Evolutionary conservation across 2,888 invertebrate species (phyloP).

Genomic region (Philaethria dido): DNA sequence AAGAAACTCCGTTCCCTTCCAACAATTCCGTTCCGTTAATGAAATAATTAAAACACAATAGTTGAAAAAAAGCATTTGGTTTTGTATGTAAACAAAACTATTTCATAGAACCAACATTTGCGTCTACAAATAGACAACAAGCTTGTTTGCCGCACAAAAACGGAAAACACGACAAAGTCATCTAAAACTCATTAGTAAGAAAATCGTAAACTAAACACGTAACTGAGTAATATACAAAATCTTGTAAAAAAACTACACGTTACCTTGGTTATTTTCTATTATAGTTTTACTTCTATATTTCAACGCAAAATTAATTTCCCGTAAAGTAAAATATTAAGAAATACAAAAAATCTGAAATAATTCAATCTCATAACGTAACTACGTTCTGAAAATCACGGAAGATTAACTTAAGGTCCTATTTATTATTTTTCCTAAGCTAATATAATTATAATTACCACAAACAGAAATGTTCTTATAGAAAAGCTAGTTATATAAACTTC

Average conservation of each 20-base stretch:
- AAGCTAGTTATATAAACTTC: too few relatives aligned
- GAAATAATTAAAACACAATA: too few relatives aligned
- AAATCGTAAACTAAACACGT: slow-evolving; percentile 35
- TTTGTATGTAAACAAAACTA: slow-evolving; percentile 5
- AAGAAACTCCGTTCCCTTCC: too few relatives aligned
- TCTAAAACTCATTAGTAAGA: slow-evolving; percentile 40
- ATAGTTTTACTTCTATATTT: slow-evolving; percentile 8
- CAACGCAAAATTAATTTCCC: neutral
- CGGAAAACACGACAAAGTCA: slow-evolving; percentile 34
- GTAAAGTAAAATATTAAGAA: neutral
- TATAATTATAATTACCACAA: too few relatives aligned
- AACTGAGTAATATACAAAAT: slow-evolving; percentile 34
- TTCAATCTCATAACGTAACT: too few relatives aligned
- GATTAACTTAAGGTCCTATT: too few relatives aligned
- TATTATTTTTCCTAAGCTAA: too few relatives aligned
- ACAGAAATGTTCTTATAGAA: too few relatives aligned
- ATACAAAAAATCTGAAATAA: too few relatives aligned
- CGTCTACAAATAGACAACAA: slow-evolving; percentile 29
- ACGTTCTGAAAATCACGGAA: too few relatives aligned
- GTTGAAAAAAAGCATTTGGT: too few relatives aligned
- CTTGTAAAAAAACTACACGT: slow-evolving; percentile 27
- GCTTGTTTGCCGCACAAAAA: slow-evolving; percentile 31
- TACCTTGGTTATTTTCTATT: slow-evolving; percentile 19
- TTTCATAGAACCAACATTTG: slow-evolving; percentile 17
- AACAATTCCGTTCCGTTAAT: too few relatives aligned